Conservation (phyloP, 2,113 vertebrate genomes). For the Heterotilapia buettikoferi region DNA sequence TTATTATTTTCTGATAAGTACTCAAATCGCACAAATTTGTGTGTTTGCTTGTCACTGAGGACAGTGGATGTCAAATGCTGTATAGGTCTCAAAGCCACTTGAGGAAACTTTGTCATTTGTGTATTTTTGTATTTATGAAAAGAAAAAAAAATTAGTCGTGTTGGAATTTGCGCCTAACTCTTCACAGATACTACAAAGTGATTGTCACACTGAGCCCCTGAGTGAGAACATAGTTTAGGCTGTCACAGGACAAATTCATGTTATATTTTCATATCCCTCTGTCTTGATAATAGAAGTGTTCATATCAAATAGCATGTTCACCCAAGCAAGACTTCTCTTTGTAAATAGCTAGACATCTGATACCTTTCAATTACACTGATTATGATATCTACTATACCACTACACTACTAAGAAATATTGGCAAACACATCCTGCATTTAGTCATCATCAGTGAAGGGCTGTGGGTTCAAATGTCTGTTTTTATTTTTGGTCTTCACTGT, state of each 20-base stretch:
- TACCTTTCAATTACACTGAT: neutral
- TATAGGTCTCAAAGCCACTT: neutral
- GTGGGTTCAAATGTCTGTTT: neutral
- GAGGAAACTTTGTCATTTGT: neutral
- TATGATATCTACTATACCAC: neutral
- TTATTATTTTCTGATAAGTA: neutral
- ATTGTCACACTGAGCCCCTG: neutral
- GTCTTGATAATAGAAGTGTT: neutral
- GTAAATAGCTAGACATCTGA: neutral
- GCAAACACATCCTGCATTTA: neutral
- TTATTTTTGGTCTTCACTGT: neutral
- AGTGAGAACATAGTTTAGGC: neutral
- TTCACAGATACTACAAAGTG: neutral
- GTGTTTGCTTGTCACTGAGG: neutral
- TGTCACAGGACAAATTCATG: neutral
- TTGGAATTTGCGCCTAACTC: neutral
- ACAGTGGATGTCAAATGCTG: neutral
- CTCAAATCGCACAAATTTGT: neutral
- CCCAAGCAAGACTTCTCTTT: neutral
- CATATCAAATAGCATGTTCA: neutral
- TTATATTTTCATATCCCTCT: neutral
- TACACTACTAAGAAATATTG: neutral
- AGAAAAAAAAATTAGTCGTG: neutral
- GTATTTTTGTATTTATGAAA: neutral
- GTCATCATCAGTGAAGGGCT: neutral